Base-by-base conservation (phyloP, 2,888 invertebrate genomes). In the Ischnus inquisitorius region DNA sequence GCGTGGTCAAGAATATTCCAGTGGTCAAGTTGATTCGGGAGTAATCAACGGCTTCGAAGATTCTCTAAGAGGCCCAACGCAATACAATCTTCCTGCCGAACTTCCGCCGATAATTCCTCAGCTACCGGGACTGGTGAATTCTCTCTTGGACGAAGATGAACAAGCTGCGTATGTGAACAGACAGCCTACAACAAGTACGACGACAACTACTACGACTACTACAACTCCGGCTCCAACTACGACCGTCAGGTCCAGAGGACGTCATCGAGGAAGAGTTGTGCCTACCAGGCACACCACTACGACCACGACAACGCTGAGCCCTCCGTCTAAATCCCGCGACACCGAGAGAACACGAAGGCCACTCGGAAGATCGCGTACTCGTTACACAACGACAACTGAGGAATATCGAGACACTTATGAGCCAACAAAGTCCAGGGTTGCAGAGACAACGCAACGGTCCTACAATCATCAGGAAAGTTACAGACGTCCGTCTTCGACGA, bases 111-210 rank as follows among this genome's bases (percentile, higher is more conserved):
- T 95, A 60, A 95, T 95, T 16, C 95, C 95, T 0, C 95, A 95
- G 85, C 93, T 96, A 39, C 95, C 96, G 1, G 95, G 95, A 0
- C 91, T 96, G 28, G 95, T 96, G 0, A 96, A 96, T 88, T 95
- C 95, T 41, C 92, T 96, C 43, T 94, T 95, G 87, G 95, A 96
- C 82, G 94, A 94, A 84, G 90, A 92, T 43, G 88, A 87, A 62
- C 74, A 80, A 67, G 83, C 82, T 82, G 76, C 80, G 69, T 72
- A 78, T 54, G 68, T 81, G 57, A 72, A 76, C 19, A 76, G 82
- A 22, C 82, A 82, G 69, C 83, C 89, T 0, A 87, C 90, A 1
- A 88, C 90, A 3, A 88, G 90, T 0, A 87, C 91, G 4, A 88
- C 90, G 1, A 85, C 91, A 3, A 87, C 89, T 1, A 87, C 91